Conservation (phyloP, 35 echinoderm and acorn worm species). For the Heliocidaris tuberculata region DNA sequence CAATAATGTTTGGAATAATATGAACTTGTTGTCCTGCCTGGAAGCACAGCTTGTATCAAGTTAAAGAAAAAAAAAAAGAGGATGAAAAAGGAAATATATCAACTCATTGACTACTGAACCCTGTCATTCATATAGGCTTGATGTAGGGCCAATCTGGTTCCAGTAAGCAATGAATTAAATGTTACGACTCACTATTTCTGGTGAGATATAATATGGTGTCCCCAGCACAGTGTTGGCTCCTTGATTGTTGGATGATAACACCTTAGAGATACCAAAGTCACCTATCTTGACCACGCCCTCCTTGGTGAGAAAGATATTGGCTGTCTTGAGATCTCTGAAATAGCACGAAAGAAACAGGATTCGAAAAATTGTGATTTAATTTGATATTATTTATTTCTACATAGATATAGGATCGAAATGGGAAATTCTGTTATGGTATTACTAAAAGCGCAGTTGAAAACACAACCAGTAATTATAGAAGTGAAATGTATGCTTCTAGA, state of each 20-base stretch:
- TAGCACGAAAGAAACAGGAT: background rate
- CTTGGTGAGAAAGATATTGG: slow-evolving; percentile 98
- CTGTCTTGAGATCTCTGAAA: slow-evolving; percentile 93
- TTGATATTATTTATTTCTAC: background rate
- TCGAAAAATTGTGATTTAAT: background rate
- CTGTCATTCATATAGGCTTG: too few relatives aligned
- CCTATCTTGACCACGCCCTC: slow-evolving; percentile 97
- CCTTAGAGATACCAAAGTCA: slow-evolving; percentile 99
- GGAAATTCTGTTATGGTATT: background rate
- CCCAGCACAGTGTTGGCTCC: slow-evolving; percentile 97
- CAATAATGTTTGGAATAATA: too few relatives aligned
- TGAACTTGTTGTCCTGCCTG: too few relatives aligned
- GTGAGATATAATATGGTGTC: slow-evolving; percentile 99
- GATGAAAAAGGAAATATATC: too few relatives aligned
- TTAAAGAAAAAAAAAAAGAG: too few relatives aligned
- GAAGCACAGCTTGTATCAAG: too few relatives aligned
- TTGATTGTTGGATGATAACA: slow-evolving; percentile 91
- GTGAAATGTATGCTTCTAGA: too few relatives aligned
- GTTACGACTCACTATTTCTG: slow-evolving; percentile 92
- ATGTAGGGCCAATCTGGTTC: too few relatives aligned
- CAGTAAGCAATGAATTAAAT: background rate
- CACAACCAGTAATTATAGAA: too few relatives aligned
- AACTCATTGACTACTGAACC: too few relatives aligned
- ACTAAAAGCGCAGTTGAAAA: background rate
- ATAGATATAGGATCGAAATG: too few relatives aligned